phyloP scores from a whole-genome alignment of 2,113 vertebrate genomes.

The Rousettus leschenaultii region DNA sequence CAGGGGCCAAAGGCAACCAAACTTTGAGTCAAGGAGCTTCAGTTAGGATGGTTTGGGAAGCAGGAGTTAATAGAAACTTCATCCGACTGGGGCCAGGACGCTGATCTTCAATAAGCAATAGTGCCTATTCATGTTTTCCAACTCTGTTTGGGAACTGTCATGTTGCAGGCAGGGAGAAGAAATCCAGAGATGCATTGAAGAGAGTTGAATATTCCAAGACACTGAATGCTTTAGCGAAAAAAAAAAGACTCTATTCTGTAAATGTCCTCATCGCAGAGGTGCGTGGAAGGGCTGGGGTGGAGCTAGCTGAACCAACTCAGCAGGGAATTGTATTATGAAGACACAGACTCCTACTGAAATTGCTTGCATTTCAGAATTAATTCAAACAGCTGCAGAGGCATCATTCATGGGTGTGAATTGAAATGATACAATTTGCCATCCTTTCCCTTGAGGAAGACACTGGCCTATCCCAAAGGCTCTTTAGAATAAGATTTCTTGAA shows the following conservation, averaged over 20 bases:
- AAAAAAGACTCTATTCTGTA: neutral
- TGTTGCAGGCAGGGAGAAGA: neutral
- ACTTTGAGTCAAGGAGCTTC: neutral
- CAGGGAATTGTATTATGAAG: conserved; percentile 28
- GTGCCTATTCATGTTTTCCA: neutral
- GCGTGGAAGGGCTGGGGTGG: neutral
- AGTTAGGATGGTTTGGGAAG: neutral
- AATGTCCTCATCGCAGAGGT: neutral
- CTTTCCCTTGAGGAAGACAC: neutral
- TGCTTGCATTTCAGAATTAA: conserved; percentile 20
- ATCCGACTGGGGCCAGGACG: too few species aligned
- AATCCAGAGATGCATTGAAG: neutral
- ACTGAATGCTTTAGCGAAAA: neutral
- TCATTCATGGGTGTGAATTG: neutral
- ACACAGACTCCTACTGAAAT: neutral
- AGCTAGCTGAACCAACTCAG: neutral
- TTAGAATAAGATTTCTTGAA: neutral
- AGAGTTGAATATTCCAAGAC: neutral
- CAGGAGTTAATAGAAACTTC: neutral
- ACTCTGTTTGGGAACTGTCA: neutral
- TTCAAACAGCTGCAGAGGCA: conserved; percentile 32
- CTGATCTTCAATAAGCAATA: neutral
- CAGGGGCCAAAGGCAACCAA: neutral
- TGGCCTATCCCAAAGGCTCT: neutral
- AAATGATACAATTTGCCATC: conserved; percentile 1